phyloP scores from a whole-genome alignment of 2,888 invertebrate species.

The Antheraea assamensis region DNA sequence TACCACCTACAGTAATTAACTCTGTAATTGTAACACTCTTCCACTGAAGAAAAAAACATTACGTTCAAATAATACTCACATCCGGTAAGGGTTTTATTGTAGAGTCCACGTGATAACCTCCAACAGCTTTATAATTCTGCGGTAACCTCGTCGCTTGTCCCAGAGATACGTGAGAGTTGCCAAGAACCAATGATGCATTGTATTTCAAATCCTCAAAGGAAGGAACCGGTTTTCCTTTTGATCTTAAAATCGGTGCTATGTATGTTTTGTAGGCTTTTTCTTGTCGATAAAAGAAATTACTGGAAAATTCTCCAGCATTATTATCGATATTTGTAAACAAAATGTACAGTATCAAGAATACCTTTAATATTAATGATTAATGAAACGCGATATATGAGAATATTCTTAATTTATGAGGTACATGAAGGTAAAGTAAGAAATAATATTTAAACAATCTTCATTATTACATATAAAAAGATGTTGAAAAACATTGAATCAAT shows the following conservation, averaged over 20 bases:
- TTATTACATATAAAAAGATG: too few relatives aligned
- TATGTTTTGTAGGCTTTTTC: slow-evolving; percentile 11
- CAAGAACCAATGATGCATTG: slow-evolving; percentile 40
- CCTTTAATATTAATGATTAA: background rate
- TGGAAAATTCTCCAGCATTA: background rate
- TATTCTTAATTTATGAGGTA: background rate
- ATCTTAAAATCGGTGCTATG: slow-evolving; percentile 21
- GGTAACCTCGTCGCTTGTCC: slow-evolving; percentile 27
- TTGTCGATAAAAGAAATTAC: background rate
- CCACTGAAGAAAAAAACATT: background rate
- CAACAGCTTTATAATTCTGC: slow-evolving; percentile 32
- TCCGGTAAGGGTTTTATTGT: slow-evolving; percentile 36
- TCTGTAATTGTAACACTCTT: background rate
- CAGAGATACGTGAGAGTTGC: slow-evolving; percentile 32
- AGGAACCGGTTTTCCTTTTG: slow-evolving; percentile 26
- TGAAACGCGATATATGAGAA: background rate
- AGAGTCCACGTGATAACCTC: slow-evolving; percentile 31
- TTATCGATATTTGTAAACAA: background rate
- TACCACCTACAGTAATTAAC: background rate
- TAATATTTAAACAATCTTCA: background rate
- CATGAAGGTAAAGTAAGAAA: background rate
- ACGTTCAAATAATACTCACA: slow-evolving; percentile 20
- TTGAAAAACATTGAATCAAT: too few relatives aligned
- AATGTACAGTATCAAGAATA: background rate
- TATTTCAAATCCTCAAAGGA: slow-evolving; percentile 34